Conservation (phyloP, 1,140 invertebrate species). For the Magallana angulata region DNA sequence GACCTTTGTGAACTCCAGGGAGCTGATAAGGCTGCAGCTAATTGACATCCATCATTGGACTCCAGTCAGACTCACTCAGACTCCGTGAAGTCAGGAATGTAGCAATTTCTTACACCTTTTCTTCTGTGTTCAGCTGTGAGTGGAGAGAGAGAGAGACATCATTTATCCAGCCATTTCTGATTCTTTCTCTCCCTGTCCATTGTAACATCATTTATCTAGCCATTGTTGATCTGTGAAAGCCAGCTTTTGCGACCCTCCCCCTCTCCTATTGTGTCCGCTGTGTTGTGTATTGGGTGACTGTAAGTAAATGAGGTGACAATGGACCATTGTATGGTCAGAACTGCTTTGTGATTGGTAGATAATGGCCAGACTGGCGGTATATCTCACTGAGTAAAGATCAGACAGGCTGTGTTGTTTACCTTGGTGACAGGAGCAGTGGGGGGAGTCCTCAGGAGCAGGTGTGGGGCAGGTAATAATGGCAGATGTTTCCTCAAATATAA, state of each 20-base stretch:
- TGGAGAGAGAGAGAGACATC: no score
- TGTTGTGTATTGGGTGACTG: not conserved
- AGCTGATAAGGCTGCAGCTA: not conserved
- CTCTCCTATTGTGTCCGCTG: not conserved
- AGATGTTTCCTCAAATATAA: slow-evolving; percentile 14
- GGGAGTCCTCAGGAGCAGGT: not conserved
- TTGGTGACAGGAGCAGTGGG: not conserved
- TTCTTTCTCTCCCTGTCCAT: no score
- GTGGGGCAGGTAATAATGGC: not conserved
- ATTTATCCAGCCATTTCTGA: no score
- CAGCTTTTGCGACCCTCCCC: not conserved
- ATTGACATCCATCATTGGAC: not conserved
- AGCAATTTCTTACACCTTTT: not conserved
- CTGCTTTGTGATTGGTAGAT: slow-evolving; percentile 16
- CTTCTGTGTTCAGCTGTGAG: not conserved
- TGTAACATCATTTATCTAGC: no score
- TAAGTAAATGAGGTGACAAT: not conserved
- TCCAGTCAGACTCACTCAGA: not conserved
- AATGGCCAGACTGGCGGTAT: not conserved
- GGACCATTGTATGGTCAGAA: not conserved
- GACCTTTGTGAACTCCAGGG: not conserved
- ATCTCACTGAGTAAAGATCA: not conserved
- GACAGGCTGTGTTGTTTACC: not conserved
- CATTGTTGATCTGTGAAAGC: no score
- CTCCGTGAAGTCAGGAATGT: not conserved